Evolutionary conservation across 2,888 invertebrate genomes (phyloP).

Genomic region (Salticus scenicus): DNA sequence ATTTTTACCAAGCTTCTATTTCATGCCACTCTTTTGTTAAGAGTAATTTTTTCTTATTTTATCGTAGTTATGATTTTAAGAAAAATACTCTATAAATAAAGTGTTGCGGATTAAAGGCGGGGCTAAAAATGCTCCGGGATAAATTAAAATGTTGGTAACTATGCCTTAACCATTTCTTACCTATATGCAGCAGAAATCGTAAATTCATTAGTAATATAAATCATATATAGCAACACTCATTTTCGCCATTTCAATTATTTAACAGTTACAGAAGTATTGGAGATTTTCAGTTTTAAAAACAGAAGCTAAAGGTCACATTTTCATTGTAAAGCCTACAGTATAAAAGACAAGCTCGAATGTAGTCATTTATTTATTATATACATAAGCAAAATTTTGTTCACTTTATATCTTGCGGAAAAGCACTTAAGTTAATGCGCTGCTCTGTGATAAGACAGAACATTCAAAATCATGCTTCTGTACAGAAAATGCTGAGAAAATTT

Average conservation of each 20-base stretch:
- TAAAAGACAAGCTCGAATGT: slow-evolving; percentile 69
- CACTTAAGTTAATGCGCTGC: slow-evolving; percentile 48
- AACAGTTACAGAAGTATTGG: slow-evolving; percentile 52
- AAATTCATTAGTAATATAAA: too few species aligned
- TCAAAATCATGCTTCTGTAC: background rate
- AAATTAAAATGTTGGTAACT: too few species aligned
- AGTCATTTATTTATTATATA: slow-evolving; percentile 60
- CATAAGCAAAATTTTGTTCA: slow-evolving; percentile 70
- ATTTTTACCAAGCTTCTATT: too few species aligned
- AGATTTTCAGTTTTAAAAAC: slow-evolving; percentile 18
- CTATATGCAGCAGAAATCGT: too few species aligned
- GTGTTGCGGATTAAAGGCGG: too few species aligned
- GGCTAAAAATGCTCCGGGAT: too few species aligned
- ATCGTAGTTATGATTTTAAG: too few species aligned
- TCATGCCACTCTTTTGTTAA: too few species aligned
- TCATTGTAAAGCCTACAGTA: slow-evolving; percentile 55
- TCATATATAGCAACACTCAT: too few species aligned
- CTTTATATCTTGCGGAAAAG: slow-evolving; percentile 60
- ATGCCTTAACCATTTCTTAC: too few species aligned
- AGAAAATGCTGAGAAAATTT: slow-evolving; percentile 6
- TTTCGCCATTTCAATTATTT: background rate
- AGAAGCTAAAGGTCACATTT: slow-evolving; percentile 43
- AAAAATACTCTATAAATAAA: too few species aligned
- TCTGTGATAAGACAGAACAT: background rate
- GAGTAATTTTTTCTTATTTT: too few species aligned